Evolutionary conservation across 2,113 vertebrate species (phyloP).

Genomic region (Ornithorhynchus anatinus): DNA sequence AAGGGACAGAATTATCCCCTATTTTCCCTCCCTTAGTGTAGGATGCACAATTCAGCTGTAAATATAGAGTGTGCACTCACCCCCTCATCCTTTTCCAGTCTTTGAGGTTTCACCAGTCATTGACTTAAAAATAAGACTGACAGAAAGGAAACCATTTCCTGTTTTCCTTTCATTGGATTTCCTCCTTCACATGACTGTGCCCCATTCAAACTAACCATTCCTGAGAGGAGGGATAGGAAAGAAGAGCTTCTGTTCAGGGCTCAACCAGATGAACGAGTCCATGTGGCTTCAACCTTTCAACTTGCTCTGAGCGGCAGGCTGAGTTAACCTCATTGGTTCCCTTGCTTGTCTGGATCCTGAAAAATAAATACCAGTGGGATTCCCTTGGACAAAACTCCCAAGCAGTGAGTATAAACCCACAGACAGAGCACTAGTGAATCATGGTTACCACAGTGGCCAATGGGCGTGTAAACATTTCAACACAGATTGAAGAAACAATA

Average conservation of each 20-base stretch:
- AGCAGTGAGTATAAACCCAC: neutral
- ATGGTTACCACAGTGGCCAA: neutral
- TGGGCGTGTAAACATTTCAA: neutral
- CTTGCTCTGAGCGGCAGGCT: too few species aligned
- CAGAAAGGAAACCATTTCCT: conserved; percentile 15
- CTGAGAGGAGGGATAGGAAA: neutral
- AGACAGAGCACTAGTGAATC: neutral
- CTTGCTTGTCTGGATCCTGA: neutral
- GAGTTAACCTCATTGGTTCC: neutral
- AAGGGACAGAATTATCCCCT: too few species aligned
- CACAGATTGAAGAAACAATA: neutral
- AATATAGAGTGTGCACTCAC: conserved; percentile 1
- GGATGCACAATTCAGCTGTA: conserved; percentile 51
- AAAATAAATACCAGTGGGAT: accelerated
- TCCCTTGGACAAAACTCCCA: accelerated
- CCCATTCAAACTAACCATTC: conserved; percentile 22
- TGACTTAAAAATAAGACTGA: conserved; percentile 12
- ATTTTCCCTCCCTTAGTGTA: too few species aligned
- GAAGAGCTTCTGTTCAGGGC: neutral
- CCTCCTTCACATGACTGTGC: neutral
- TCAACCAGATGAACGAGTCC: neutral
- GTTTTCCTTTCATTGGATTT: conserved; percentile 28
- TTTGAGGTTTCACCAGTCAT: conserved; percentile 26
- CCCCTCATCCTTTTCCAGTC: conserved; percentile 34
- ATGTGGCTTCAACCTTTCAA: neutral